phyloP scores from a whole-genome alignment of 1,140 invertebrate species.

The Cryptotermes secundus region DNA sequence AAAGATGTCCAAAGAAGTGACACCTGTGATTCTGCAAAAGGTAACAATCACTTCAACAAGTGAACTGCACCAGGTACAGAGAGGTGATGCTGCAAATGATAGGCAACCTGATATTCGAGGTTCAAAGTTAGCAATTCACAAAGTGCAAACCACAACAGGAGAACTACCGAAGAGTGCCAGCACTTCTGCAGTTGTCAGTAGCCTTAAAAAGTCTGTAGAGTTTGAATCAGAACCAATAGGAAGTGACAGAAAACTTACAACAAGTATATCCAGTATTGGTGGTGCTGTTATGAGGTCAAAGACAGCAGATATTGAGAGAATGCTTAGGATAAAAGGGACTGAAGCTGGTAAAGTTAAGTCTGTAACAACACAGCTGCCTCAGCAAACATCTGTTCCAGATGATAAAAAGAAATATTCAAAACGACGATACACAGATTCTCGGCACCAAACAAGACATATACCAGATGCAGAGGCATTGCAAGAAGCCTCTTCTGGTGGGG shows the following conservation, averaged over 20 bases:
- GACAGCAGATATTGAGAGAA: constrained; percentile 66
- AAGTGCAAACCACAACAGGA: neutral
- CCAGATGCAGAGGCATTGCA: constrained; percentile 55
- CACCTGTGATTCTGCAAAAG: constrained; percentile 52
- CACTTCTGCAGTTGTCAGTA: constrained; percentile 30
- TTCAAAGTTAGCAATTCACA: neutral
- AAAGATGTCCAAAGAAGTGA: constrained; percentile 31
- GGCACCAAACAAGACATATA: constrained; percentile 62
- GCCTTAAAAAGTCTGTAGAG: constrained; percentile 27
- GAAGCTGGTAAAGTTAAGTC: constrained; percentile 40
- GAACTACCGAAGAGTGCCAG: constrained; percentile 39
- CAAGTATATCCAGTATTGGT: constrained; percentile 65
- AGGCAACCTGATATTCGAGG: neutral
- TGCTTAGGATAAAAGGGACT: constrained; percentile 49
- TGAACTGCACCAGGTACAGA: constrained; percentile 53
- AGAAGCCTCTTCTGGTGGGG: neutral
- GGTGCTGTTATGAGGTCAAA: constrained; percentile 65
- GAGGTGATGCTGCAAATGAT: constrained; percentile 37
- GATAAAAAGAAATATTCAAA: constrained; percentile 64
- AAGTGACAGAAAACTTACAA: constrained; percentile 49
- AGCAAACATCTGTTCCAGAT: constrained; percentile 28
- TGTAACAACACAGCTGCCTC: constrained; percentile 29
- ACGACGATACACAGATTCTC: constrained; percentile 60
- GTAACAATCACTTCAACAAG: constrained; percentile 59
- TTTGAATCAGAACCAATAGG: constrained; percentile 38